Evolutionary conservation across 2,888 invertebrate genomes (phyloP).

Genomic region (Dynastes hyllus): DNA sequence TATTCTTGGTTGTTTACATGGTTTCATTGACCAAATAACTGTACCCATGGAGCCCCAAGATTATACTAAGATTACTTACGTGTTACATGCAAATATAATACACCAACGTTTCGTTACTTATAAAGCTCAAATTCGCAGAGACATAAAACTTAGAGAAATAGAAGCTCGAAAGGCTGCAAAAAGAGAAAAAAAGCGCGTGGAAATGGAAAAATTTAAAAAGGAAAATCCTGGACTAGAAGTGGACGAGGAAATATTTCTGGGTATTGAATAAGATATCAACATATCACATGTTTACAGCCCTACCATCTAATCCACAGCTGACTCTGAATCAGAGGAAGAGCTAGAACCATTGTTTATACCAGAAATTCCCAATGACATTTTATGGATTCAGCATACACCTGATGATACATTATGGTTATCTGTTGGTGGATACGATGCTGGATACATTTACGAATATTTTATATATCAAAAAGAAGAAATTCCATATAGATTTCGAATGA

Average conservation of each 20-base stretch:
- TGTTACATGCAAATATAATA: conserved; percentile 66
- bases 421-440: conserved; percentile 79
- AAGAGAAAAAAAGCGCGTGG: conserved; percentile 72
- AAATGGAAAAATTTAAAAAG: conserved; percentile 75
- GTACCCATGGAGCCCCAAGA: conserved; percentile 70
- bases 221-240: conserved; percentile 77
- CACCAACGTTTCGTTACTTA: conserved; percentile 74
- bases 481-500: conserved; percentile 71
- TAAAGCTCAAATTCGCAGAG: conserved; percentile 76
- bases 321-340: conserved; percentile 75
- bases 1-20: conserved; percentile 74
- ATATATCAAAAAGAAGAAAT: conserved; percentile 69
- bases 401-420: conserved; percentile 76
- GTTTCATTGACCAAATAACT: conserved; percentile 74
- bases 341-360: conserved; percentile 75
- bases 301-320: conserved; percentile 66
- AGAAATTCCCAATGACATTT: conserved; percentile 74
- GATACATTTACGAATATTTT: conserved; percentile 78
- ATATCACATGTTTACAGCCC: not conserved
- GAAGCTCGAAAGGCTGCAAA: conserved; percentile 73
- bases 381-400: conserved; percentile 74
- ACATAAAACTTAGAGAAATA: conserved; percentile 75
- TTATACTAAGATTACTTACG: conserved; percentile 72
- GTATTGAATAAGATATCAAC: conserved; percentile 67
- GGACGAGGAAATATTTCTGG: conserved; percentile 76